Evolutionary conservation across 2,888 invertebrate genomes (phyloP), one percentile per base, ranked within the genome.

Genomic region (Meghimatium bilineatum): DNA sequence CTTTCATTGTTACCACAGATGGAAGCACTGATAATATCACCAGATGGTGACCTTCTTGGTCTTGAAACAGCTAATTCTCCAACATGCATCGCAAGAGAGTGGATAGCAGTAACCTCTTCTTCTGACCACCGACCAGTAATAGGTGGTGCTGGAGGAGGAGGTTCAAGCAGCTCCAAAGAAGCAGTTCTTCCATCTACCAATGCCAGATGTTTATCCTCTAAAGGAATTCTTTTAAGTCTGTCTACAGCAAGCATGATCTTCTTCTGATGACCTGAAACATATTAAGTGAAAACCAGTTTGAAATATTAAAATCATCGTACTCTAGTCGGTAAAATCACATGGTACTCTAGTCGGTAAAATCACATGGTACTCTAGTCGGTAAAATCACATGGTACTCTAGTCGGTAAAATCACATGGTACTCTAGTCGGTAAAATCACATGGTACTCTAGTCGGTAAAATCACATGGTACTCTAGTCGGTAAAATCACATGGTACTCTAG

Each of bases 201-300:
- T 12, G 93, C 92, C 83, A 91, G 86, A 14, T 93, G 89, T 79
- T 91, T 92, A 17, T 87, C 84, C 36, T 90, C 90, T 38, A 90
- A 86, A 85, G 89, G 87, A 14, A 93, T 97, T 93, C 98, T 97
- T 94, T 98, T 98, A 81, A 99, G 96, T 93, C 98, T 95, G 94
- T 99, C 99, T 90, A 99, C 98, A 86, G 99, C 99, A 92, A 99
- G 95, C 92, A 98, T 96, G 89, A 99, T 96, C 95, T 99, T 98
- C 95, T 99, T 99, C 95, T 99, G 99, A 94, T 99, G 99, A 60
- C 99, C 99, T 92, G 97, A 94, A 92, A 32, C 38, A 67, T 12
- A 44, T 26, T 20, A 38, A 75, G 14, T 1, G 36, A 72, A 60
- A 60, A 34, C n/a, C n/a, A n/a, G n/a, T n/a, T n/a, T n/a, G n/a